Conservation (phyloP, 2,797 vertebrate genomes). For the Melanotaenia nigrans region DNA sequence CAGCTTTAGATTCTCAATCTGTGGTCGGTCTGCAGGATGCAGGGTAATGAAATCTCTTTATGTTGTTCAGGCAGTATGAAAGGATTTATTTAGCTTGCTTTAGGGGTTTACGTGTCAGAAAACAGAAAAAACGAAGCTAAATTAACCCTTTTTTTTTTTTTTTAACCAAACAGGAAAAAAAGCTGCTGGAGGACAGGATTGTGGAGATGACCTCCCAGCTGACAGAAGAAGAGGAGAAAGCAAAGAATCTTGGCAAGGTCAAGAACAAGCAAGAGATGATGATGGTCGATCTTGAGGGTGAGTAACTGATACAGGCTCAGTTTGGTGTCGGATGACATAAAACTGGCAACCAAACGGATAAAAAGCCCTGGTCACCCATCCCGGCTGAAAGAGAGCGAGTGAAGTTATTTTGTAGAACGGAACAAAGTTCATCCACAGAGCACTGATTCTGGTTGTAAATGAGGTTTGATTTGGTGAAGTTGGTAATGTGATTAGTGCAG, state of each 20-base stretch:
- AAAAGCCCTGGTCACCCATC: not conserved
- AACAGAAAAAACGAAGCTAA: too few species aligned
- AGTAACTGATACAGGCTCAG: not conserved
- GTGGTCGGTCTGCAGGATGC: too few species aligned
- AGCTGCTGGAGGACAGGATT: conserved; percentile 93
- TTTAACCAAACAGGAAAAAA: conserved; percentile 89
- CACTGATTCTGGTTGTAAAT: conserved; percentile 3
- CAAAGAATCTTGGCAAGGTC: conserved; percentile 95
- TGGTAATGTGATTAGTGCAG: conserved; percentile 31
- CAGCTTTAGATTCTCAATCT: too few species aligned
- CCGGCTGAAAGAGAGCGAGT: not conserved
- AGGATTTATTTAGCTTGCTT: too few species aligned
- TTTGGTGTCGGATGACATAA: not conserved
- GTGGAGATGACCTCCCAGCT: conserved; percentile 92
- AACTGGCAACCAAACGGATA: not conserved
- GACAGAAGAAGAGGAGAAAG: conserved; percentile 97
- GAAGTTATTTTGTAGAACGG: not conserved
- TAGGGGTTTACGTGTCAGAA: too few species aligned
- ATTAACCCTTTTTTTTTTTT: not conserved
- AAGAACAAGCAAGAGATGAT: conserved; percentile 99
- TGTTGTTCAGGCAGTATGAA: too few species aligned
- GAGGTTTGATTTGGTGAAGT: not conserved
- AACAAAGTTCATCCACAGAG: conserved; percentile 22
- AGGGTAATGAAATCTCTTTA: too few species aligned
- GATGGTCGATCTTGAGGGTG: conserved; percentile 97